phyloP scores from a whole-genome alignment of 2,113 vertebrate genomes.

The Carlito syrichta region DNA sequence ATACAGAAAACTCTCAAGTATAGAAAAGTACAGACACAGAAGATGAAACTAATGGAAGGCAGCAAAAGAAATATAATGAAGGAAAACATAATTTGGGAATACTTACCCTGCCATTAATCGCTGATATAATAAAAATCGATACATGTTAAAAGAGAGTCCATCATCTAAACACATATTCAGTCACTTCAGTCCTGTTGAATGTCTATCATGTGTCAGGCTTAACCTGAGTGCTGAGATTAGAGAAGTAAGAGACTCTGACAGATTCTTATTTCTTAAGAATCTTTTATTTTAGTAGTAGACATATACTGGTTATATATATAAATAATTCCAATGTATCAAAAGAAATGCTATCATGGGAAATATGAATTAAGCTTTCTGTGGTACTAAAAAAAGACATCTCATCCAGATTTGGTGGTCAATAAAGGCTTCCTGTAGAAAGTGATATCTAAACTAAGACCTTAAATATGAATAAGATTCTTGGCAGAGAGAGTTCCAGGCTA shows the following conservation, averaged over 20 bases:
- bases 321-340: neutral
- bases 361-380: neutral
- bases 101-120: neutral
- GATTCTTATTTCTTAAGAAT: neutral
- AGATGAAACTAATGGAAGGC: neutral
- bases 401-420: neutral
- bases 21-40: neutral
- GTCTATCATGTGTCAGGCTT: neutral
- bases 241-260: neutral
- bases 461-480: neutral
- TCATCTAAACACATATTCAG: neutral
- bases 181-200: neutral
- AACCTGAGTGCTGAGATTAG: neutral
- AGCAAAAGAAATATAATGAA: slow-evolving; percentile 6
- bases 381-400: neutral
- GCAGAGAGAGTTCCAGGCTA: neutral
- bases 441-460: neutral
- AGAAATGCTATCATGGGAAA: neutral
- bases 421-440: neutral
- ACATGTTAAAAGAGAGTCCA: neutral
- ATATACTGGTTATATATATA: neutral
- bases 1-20: neutral
- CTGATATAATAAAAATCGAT: neutral
- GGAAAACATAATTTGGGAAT: neutral
- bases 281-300: neutral